Percentiles rank a stretch among this genome's conserved stretches.
Evolutionary conservation across 2,888 invertebrate genomes (phyloP).

Genomic region (Philereme transversata): DNA sequence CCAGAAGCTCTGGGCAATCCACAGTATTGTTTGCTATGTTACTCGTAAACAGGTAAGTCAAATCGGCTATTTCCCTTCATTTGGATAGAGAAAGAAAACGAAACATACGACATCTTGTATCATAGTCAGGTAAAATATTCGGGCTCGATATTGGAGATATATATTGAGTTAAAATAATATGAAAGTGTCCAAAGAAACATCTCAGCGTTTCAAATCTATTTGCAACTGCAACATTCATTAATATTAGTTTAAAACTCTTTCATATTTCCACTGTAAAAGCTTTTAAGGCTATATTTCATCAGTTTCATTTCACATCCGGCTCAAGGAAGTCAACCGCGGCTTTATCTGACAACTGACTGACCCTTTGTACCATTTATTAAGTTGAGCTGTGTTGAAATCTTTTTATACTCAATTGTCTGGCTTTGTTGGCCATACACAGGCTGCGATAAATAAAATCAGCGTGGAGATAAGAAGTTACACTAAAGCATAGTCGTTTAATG

Average conservation of each 20-base stretch:
- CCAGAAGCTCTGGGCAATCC: too few relatives aligned
- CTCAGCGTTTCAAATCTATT: too few relatives aligned
- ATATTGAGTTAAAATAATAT: too few relatives aligned
- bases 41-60: too few relatives aligned
- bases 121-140: too few relatives aligned
- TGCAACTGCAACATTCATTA: neutral
- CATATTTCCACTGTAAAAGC: neutral
- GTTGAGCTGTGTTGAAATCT: slow-evolving; percentile 41
- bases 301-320: slow-evolving; percentile 15
- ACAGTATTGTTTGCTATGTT: too few relatives aligned
- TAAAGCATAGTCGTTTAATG: neutral
- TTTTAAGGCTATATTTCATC: neutral
- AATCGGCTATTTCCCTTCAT: too few relatives aligned
- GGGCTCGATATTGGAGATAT: too few relatives aligned
- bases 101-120: too few relatives aligned
- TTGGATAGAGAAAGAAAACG: too few relatives aligned
- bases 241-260: neutral
- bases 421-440: slow-evolving; percentile 34
- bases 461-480: neutral
- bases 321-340: slow-evolving; percentile 24
- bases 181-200: too few relatives aligned
- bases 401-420: slow-evolving; percentile 32
- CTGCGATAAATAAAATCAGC: slow-evolving; percentile 25
- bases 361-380: slow-evolving; percentile 48
- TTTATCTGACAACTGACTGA: slow-evolving; percentile 46